Conservation (phyloP, 1,140 invertebrate species). For the Dysdera silvatica region DNA sequence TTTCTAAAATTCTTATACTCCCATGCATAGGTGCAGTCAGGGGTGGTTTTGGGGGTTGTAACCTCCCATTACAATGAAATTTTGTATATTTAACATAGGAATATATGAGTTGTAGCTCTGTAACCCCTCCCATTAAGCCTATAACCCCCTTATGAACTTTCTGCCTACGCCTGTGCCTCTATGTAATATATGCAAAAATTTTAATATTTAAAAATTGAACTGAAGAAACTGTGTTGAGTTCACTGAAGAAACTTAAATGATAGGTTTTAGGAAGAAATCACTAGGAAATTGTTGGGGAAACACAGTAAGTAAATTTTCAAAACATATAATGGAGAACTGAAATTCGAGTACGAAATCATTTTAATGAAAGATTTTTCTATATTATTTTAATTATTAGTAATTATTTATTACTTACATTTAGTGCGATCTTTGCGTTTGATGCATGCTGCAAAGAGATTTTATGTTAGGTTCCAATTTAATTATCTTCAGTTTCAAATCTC, state of each 20-base stretch:
- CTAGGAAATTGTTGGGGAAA: neutral
- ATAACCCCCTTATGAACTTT: too few relatives aligned
- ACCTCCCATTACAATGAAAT: too few relatives aligned
- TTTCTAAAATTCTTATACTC: too few relatives aligned
- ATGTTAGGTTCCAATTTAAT: constrained; percentile 1
- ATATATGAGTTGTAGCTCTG: too few relatives aligned
- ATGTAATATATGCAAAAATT: neutral
- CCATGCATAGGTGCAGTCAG: too few relatives aligned
- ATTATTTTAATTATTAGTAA: too few relatives aligned
- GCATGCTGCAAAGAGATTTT: neutral
- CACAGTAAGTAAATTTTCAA: neutral
- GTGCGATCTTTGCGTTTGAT: constrained; percentile 6
- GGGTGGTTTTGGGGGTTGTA: too few relatives aligned
- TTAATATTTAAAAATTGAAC: constrained; percentile 1
- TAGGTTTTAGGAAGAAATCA: neutral
- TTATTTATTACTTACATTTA: too few relatives aligned
- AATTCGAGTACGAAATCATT: neutral
- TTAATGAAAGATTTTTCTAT: neutral
- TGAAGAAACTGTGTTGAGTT: too few relatives aligned
- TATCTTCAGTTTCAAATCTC: constrained; percentile 2
- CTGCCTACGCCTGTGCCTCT: too few relatives aligned
- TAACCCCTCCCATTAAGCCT: too few relatives aligned
- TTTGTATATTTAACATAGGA: too few relatives aligned
- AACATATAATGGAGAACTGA: neutral
- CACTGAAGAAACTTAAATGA: neutral